Evolutionary conservation across 2,888 invertebrate genomes (phyloP).

Genomic region (Andrena bicolor): DNA sequence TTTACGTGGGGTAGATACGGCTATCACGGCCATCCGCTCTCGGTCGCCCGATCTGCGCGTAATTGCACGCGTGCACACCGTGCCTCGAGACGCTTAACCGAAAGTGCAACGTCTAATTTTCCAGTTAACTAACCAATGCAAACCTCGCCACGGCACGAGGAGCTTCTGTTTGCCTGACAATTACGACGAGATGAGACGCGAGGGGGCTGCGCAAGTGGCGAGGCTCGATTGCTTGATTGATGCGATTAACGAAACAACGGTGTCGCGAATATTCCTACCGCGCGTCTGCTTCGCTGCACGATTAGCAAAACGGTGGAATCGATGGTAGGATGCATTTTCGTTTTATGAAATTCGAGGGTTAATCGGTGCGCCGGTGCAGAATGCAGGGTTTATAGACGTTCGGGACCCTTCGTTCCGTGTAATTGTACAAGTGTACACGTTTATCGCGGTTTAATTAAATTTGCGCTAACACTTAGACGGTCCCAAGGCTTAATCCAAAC

Average conservation of each 20-base stretch:
- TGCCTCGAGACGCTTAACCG: slow-evolving; percentile 59
- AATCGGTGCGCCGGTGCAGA: too few relatives aligned
- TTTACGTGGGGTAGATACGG: slow-evolving; percentile 47
- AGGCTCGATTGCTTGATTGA: slow-evolving; percentile 6
- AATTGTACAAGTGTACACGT: slow-evolving; percentile 18
- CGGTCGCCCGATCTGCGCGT: slow-evolving; percentile 51
- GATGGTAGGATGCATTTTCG: too few relatives aligned
- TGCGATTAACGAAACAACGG: background rate
- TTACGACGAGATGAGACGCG: slow-evolving; percentile 24
- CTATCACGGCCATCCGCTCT: slow-evolving; percentile 55
- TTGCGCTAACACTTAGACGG: slow-evolving; percentile 25
- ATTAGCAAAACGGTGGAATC: background rate
- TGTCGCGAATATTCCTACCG: background rate
- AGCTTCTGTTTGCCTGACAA: slow-evolving; percentile 48
- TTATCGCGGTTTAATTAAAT: slow-evolving; percentile 57
- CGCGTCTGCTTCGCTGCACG: background rate
- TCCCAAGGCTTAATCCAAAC: slow-evolving; percentile 48
- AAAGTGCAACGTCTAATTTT: slow-evolving; percentile 69
- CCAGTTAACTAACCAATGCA: slow-evolving; percentile 68
- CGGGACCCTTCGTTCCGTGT: too few relatives aligned
- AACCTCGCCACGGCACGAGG: slow-evolving; percentile 45
- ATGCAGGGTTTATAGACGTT: too few relatives aligned
- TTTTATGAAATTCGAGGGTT: too few relatives aligned
- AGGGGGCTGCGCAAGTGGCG: background rate
- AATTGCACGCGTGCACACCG: slow-evolving; percentile 64